Conservation (phyloP, 2,113 vertebrate genomes). For the Cyanoderma ruficeps region DNA sequence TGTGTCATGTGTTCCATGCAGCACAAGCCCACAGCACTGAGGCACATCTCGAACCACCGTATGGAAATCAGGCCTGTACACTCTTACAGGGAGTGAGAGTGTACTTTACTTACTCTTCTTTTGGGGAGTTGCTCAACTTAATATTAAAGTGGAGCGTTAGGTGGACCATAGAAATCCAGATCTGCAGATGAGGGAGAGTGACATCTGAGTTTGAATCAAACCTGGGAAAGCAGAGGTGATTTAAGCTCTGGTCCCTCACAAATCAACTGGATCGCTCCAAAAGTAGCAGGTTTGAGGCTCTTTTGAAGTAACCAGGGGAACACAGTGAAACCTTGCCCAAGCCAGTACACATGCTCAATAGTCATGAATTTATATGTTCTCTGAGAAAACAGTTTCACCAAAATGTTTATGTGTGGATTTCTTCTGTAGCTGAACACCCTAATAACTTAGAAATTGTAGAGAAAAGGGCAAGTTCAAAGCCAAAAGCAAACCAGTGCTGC, state of each 20-base stretch:
- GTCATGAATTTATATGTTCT: neutral
- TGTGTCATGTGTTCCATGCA: neutral
- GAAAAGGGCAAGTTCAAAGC: neutral
- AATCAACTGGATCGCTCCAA: neutral
- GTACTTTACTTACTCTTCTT: too few relatives aligned
- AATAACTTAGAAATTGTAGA: neutral
- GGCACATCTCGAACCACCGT: neutral
- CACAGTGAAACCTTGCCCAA: neutral
- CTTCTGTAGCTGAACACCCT: neutral
- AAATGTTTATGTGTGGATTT: neutral
- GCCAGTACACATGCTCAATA: neutral
- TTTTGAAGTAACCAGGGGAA: neutral
- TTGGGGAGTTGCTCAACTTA: neutral
- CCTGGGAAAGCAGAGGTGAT: neutral
- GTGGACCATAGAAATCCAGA: neutral
- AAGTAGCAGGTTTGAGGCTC: neutral
- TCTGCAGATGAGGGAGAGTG: neutral
- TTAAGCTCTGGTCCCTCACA: neutral
- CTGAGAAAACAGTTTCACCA: neutral
- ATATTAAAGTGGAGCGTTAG: neutral
- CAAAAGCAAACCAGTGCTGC: neutral
- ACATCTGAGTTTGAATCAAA: neutral
- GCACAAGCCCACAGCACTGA: rapidly evolving
- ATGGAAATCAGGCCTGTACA: neutral
- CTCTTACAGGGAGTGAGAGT: too few relatives aligned